Conservation (phyloP, 2,797 vertebrate species). For the Notoglanidium macrostoma region DNA sequence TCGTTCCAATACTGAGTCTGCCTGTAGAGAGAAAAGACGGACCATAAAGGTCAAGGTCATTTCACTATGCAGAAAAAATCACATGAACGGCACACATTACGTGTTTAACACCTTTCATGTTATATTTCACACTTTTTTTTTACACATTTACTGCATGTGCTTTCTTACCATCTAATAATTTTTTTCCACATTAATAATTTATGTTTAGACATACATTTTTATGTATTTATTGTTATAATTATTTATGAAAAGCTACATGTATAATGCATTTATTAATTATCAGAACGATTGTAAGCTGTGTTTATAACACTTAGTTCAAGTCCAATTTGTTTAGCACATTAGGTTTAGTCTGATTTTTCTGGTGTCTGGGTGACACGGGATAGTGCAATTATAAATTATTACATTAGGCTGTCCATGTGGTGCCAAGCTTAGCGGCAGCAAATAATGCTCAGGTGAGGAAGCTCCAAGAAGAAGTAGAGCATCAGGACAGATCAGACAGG, state of each 20-base stretch:
- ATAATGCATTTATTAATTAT: background rate
- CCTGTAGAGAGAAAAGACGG: background rate
- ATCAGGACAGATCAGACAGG: background rate
- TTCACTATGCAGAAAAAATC: background rate
- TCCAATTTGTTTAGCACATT: background rate
- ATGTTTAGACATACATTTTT: background rate
- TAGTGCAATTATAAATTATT: background rate
- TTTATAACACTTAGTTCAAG: background rate
- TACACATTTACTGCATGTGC: background rate
- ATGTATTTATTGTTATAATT: background rate
- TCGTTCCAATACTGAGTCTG: background rate
- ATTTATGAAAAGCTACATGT: background rate
- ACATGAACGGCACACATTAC: background rate
- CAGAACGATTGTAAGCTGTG: background rate
- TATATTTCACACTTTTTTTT: background rate
- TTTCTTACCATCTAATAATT: background rate
- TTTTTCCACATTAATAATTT: background rate
- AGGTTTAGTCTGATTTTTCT: background rate
- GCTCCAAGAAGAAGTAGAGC: background rate
- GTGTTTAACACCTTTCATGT: background rate
- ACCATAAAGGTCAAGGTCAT: constrained; percentile 5
- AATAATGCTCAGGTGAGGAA: background rate
- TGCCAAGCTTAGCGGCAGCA: background rate
- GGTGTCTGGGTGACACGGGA: background rate
- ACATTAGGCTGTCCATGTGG: background rate